Evolutionary conservation across 2,113 vertebrate genomes (phyloP).

Genomic region (Melanostigma gelatinosum): DNA sequence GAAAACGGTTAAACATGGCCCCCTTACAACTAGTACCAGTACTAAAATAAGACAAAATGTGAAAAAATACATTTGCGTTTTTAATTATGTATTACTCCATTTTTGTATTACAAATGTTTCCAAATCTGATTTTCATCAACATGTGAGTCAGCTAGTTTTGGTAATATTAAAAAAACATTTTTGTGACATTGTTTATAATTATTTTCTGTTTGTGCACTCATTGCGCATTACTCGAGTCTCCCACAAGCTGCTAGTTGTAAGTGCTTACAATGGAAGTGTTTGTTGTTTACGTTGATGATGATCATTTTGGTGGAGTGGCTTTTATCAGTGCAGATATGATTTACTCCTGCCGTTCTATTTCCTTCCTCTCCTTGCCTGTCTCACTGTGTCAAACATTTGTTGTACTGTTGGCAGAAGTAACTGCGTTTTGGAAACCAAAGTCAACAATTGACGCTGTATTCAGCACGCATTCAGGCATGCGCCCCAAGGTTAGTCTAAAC

Average conservation of each 20-base stretch:
- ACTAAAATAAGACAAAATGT: background rate
- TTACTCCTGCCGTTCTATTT: conserved; percentile 12
- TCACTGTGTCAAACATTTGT: conserved; percentile 32
- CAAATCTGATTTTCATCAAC: background rate
- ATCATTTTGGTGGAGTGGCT: background rate
- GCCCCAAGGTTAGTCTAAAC: conserved; percentile 36
- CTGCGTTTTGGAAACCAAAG: conserved; percentile 44
- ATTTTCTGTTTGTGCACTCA: background rate
- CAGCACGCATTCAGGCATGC: conserved; percentile 32
- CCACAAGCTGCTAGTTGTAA: too few relatives aligned
- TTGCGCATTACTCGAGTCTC: too few relatives aligned
- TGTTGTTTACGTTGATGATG: too few relatives aligned
- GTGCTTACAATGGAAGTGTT: too few relatives aligned
- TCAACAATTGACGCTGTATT: conserved; percentile 48
- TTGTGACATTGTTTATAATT: too few relatives aligned
- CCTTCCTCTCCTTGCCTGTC: conserved; percentile 5
- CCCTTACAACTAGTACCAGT: background rate
- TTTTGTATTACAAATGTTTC: background rate
- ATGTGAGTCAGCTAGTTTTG: too few relatives aligned
- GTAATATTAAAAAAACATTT: too few relatives aligned
- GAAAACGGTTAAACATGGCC: background rate
- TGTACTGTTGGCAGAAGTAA: conserved; percentile 20
- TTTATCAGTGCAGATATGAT: conserved; percentile 44
- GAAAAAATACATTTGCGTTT: background rate
- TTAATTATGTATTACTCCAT: background rate